These are phyloP conservation scores for Drosophila formosana DNA, from an alignment of 2,888 invertebrate species.

Conservation along the genomic window DNA sequence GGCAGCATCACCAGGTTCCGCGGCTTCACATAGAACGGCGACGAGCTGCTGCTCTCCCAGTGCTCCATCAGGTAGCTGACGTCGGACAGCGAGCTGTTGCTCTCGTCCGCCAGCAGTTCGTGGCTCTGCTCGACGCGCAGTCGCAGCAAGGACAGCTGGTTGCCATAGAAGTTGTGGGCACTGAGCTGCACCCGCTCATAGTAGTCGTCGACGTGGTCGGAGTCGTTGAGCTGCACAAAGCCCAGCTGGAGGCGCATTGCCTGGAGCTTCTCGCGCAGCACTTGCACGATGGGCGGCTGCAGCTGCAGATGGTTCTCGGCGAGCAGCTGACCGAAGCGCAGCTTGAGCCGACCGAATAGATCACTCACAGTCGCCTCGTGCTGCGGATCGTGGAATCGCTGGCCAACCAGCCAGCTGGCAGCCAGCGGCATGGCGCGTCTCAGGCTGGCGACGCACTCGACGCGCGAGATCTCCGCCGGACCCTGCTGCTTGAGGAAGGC, in stretches of 20 bases:
- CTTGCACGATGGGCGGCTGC: conserved; percentile 68
- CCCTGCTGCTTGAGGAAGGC: conserved; percentile 77
- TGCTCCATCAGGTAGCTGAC: conserved; percentile 65
- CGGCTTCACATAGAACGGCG: conserved; percentile 80
- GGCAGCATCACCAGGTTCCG: conserved; percentile 81
- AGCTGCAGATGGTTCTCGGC: conserved; percentile 76
- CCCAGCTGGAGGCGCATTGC: conserved; percentile 81
- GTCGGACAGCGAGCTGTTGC: conserved; percentile 22
- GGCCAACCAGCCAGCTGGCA: conserved; percentile 78
- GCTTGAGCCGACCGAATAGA: conserved; percentile 72
- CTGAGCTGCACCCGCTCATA: conserved; percentile 69
- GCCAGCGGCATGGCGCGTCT: conserved; percentile 83
- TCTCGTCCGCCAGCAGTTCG: conserved; percentile 46
- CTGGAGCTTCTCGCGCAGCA: conserved; percentile 72
- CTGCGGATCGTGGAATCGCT: conserved; percentile 68
- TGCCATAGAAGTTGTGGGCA: conserved; percentile 77
- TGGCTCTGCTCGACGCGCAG: conserved; percentile 71
- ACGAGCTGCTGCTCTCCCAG: conserved; percentile 78
- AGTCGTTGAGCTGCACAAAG: conserved; percentile 73
- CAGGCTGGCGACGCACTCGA: conserved; percentile 78
- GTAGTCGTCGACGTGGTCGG: conserved; percentile 68
- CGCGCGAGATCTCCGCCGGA: conserved; percentile 76
- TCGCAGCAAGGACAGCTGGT: conserved; percentile 77
- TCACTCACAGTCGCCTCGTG: conserved; percentile 60
- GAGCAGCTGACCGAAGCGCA: conserved; percentile 69